Percentiles rank a stretch among this genome's conserved stretches.
Conservation (phyloP, 2,888 invertebrate species). For the Agrypnus murinus region DNA sequence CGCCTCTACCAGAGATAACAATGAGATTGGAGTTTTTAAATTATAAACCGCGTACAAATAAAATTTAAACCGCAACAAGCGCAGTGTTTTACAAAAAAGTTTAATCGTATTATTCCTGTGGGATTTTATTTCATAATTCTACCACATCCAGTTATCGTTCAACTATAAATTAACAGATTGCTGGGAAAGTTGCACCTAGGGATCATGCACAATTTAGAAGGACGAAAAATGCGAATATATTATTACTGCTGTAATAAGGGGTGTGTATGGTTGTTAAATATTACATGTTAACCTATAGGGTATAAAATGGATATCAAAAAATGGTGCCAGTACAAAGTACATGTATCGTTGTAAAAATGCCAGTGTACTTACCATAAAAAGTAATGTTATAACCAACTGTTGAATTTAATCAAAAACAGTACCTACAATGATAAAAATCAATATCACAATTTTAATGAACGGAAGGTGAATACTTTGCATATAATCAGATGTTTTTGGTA, state of each 20-base stretch:
- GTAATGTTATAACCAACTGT: too few species aligned
- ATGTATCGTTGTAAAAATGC: too few species aligned
- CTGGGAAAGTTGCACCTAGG: conserved; percentile 56
- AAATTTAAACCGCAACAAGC: conserved; percentile 61
- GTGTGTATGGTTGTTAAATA: too few species aligned
- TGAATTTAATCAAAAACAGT: too few species aligned
- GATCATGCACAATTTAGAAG: conserved; percentile 48
- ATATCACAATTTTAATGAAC: too few species aligned
- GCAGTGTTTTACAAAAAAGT: conserved; percentile 59
- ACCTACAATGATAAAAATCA: too few species aligned
- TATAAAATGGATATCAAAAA: too few species aligned
- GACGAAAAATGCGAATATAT: conserved; percentile 42
- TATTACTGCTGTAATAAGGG: not conserved
- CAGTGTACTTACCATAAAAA: too few species aligned
- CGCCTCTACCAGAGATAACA: conserved; percentile 57
- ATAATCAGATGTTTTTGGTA: too few species aligned
- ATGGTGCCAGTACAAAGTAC: too few species aligned
- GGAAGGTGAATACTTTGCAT: too few species aligned
- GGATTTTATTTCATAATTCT: conserved; percentile 64
- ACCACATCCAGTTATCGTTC: conserved; percentile 57
- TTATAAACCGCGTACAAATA: conserved; percentile 61
- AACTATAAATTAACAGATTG: conserved; percentile 57
- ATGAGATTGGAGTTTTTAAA: conserved; percentile 59
- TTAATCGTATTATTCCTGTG: conserved; percentile 64
- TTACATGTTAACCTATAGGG: too few species aligned